Percentiles rank a stretch among this genome's conserved stretches.
Conservation (phyloP, 2,797 vertebrate genomes). For the Somateria mollissima region DNA sequence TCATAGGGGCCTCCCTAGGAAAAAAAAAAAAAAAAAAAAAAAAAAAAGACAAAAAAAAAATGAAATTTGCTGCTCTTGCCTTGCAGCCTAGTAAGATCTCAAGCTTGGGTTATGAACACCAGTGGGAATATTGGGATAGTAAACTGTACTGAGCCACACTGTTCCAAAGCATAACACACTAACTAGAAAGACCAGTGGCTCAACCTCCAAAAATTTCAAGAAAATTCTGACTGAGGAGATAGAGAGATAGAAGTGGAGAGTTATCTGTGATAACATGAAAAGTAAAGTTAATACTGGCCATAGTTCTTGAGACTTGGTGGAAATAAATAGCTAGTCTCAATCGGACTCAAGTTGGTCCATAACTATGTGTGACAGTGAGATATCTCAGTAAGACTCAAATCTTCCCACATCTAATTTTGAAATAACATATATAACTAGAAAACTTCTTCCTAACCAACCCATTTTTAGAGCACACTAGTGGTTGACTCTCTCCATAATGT, state of each 20-base stretch:
- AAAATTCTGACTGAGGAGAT: not conserved
- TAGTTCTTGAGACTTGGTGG: not conserved
- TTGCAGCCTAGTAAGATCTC: not conserved
- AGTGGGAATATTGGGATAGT: not conserved
- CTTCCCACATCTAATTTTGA: not conserved
- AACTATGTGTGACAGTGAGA: not conserved
- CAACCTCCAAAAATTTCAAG: not conserved
- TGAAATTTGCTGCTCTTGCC: not conserved
- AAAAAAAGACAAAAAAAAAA: not conserved
- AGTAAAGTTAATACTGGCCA: not conserved
- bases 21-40: not conserved
- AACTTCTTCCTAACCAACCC: not conserved
- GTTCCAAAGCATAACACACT: not conserved
- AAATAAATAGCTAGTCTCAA: not conserved
- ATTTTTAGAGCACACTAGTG: not conserved
- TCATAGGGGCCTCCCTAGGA: not conserved
- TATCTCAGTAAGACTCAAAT: not conserved
- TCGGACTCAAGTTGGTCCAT: not conserved
- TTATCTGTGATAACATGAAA: not conserved
- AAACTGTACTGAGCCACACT: not conserved
- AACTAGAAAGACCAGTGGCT: accelerated
- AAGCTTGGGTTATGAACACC: not conserved
- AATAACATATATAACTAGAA: not conserved
- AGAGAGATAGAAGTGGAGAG: not conserved
- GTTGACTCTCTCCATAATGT: not conserved